Evolutionary conservation across 2,797 vertebrate genomes (phyloP), one percentile per base, ranked within the genome.

Genomic region (Pempheris klunzingeri): DNA sequence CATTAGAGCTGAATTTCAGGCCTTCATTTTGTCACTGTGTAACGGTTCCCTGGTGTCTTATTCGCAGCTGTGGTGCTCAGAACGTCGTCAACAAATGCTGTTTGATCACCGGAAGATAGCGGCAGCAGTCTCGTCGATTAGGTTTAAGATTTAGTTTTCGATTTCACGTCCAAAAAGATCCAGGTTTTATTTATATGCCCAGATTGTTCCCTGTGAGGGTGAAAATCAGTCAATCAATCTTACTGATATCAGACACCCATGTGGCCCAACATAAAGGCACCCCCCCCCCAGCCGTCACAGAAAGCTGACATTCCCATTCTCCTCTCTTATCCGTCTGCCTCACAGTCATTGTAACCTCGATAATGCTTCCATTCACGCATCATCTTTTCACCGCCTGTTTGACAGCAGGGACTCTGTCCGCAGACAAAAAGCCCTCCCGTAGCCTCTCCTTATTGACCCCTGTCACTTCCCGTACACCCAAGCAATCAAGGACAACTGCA

Each of bases 221-320:
- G 38, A n/a, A 64, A 72, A 52, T 71, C 67, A n/a, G 43, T 28
- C 10, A 14, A 55, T 73, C n/a, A n/a, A n/a, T n/a, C n/a, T 30
- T 0, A 4, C 58, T 0, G 61, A 79, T 80, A 59, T 28, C 64
- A 28, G 38, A 63, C 54, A 10, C 41, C 18, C 20, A 12, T 7
- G 44, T 22, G 66, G 54, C 24, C 14, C 15, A 8, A 43, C 74
- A 63, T 63, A 28, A 70, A 80, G 64, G 54, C 65, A 22, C 20
- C 44, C 55, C 0, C 41, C 18, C 34, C 65, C 32, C 36, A 66
- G 58, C 85, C 57, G 68, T 90, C 92, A 82, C 73, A 7, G 69
- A 82, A 92, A 90, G 88, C 90, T 92, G 91, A 88, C 87, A 30
- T 75, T 46, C 65, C 49, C 70, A 8, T 67, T 78, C 66, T 75